Base-by-base conservation (phyloP, 2,888 invertebrate species). In the Nomada fabriciana region DNA sequence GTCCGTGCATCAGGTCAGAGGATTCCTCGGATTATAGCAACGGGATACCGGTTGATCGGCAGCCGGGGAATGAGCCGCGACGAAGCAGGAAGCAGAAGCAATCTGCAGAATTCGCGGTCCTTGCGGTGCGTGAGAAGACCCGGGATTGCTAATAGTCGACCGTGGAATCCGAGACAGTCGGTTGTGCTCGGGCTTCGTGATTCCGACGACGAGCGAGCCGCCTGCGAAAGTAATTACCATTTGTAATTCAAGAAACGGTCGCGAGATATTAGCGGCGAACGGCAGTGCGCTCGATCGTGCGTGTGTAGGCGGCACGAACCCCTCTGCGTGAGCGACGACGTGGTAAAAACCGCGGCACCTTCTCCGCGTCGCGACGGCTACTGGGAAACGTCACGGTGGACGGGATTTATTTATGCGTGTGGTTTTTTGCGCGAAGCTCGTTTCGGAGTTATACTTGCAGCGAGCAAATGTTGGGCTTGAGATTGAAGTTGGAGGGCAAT, bases 101-200 rank as follows among this genome's bases (percentile, higher is more conserved):
- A 88, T 88, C 80, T 83, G 85, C 80, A 87, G 88, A 88, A 88
- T 88, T 87, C 88, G 88, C 88, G 87, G 88, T 88, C 88, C 88
- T 85, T 82, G 85, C 85, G 87, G 81, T 88, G 88, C 88, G 88
- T 88, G 88, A 88, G 88, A 88, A 88, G 86, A 60, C 57, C 77
- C 79, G 29, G 70, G 75, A 84, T 80, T 75, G 68, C 88, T 85
- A 86, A 88, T 88, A 83, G 80, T 57, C 76, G 68, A 71, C 73
- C 81, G 83, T 82, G 82, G 83, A 87, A 88, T 88, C 87, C 80
- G 71, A 88, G 82, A 88, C 76, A 59, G 70, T 77, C 64, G 80
- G 61, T 63, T 60, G 57, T 74, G 61, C 59, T 57, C 57, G 57
- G 71, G 61, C 59, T 67, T 59, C 76, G 74, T 59, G 70, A 76